Base-by-base conservation (phyloP, 1,140 invertebrate genomes). In the Bombus soroeensis region DNA sequence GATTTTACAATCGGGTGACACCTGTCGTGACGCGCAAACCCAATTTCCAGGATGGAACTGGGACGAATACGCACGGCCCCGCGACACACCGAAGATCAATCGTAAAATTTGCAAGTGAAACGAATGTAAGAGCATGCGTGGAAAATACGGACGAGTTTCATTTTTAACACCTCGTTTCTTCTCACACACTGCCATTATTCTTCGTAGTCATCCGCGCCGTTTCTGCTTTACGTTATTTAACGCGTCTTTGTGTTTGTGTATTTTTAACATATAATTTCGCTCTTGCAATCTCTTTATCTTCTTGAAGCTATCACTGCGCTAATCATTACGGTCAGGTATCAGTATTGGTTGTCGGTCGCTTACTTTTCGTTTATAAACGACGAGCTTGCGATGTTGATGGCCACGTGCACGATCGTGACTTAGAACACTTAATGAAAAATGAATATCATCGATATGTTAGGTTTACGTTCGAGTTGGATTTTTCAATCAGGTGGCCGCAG, bases 101-200 rank as follows among this genome's bases (percentile, higher is more conserved):
- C 80, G 80, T 83, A 66, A 73, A 86, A 83, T 83, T 86, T 83
- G 74, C 78, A 85, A 81, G 57, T 83, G 59, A 83, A 83, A 83
- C 75, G 81, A 83, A 76, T 53, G 62, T 83, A 83, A 83, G 81
- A 83, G 81, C 81, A 75, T 57, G 72, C 72, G 70, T 68, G 72
- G 62, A 41, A 83, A 76, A 76, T 83, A 76, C 76, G 57, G 57
- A 64, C 34, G 43, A 76, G 12, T 75, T 76, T 76, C 73, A 57
- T 83, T 83, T 76, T 83, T 74, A 83, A 76, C 73, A 72, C 41
- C 43, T 73, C 70, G 37, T n/a, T 34, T 39, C 15, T 13, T 10
- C n/a, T 25, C 12, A 4, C 25, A 8, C 3, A 10, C 37, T 39
- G 5, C 37, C 37, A 39, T 39, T 8, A 5, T 28, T 15, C 18